Conservation (phyloP, 2,113 vertebrate genomes). For the Mus musculus region DNA sequence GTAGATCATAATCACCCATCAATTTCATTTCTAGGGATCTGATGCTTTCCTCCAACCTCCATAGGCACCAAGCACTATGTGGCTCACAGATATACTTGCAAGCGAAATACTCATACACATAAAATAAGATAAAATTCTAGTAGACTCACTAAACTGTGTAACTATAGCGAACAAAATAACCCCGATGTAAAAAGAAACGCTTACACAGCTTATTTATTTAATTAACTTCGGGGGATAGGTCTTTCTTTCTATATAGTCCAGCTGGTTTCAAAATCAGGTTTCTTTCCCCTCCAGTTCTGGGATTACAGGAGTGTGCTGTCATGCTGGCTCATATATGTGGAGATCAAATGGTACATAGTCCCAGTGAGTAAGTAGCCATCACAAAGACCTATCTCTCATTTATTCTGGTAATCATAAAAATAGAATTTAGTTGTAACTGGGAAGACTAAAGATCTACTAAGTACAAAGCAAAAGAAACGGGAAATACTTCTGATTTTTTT, state of each 20-base stretch:
- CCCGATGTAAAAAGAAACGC: neutral
- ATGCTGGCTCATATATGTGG: neutral
- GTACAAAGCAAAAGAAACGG: neutral
- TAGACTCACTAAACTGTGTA: neutral
- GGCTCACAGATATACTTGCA: neutral
- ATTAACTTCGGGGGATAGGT: neutral
- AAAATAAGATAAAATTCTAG: neutral
- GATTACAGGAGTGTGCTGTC: neutral
- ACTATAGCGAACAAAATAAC: neutral
- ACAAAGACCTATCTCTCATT: neutral
- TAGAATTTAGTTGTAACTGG: neutral
- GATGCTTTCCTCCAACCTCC: neutral
- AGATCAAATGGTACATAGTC: neutral
- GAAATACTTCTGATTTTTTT: neutral
- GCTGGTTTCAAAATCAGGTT: too few species aligned
- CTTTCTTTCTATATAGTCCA: neutral
- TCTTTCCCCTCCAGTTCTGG: neutral
- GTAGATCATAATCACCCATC: too few species aligned
- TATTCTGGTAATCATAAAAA: neutral
- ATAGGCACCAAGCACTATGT: neutral
- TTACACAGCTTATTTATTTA: neutral
- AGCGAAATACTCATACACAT: neutral
- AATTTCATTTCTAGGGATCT: neutral
- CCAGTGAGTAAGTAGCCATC: neutral
- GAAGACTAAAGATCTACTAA: constrained; percentile 45